These are phyloP conservation scores for Protobothrops mucrosquamatus DNA, from an alignment of 2,113 vertebrate species.

Conservation along the genomic window DNA sequence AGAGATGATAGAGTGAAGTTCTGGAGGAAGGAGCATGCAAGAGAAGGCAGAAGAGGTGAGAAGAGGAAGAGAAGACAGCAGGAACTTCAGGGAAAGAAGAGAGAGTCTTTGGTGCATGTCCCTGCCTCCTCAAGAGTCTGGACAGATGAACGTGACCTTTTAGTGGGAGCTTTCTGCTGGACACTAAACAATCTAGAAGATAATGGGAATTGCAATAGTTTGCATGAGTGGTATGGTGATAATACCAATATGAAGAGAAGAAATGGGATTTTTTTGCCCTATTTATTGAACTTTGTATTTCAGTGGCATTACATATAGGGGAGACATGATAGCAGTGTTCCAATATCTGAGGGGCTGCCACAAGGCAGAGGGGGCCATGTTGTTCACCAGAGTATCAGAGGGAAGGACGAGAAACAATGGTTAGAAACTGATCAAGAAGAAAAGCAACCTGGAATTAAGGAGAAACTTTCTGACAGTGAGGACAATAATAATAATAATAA, in stretches of 20 bases:
- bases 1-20: not conserved
- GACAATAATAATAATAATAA: no score
- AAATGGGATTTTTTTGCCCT: not conserved
- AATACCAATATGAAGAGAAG: not conserved
- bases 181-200: not conserved
- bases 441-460: no score
- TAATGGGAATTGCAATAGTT: not conserved
- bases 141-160: not conserved
- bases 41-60: not conserved
- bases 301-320: not conserved
- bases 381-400: no score
- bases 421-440: no score
- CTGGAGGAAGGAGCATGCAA: not conserved
- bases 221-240: not conserved
- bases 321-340: no score
- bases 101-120: not conserved
- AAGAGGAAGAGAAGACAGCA: not conserved
- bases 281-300: not conserved
- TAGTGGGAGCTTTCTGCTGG: not conserved
- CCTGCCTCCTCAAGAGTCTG: not conserved
- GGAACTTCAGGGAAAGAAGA: not conserved
- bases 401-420: no score
- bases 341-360: no score
- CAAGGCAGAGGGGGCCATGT: no score
- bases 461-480: no score